These are phyloP conservation scores for Typhlomys cinereus DNA, from an alignment of 2,113 vertebrate species.

Conservation along the genomic window DNA sequence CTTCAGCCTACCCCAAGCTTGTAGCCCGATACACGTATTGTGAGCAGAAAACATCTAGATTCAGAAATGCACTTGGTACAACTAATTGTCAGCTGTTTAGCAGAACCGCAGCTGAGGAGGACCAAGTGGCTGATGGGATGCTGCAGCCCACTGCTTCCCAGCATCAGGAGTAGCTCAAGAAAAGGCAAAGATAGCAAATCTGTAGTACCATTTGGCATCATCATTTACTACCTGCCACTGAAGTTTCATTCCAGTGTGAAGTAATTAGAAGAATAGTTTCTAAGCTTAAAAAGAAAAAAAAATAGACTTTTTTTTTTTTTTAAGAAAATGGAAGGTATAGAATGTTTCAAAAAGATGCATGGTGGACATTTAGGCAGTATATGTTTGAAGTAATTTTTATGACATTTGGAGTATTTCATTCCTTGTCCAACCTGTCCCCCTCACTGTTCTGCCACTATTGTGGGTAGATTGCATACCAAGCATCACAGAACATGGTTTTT, in stretches of 20 bases:
- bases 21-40: neutral
- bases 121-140: neutral
- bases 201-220: neutral
- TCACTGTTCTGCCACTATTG: neutral
- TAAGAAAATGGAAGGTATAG: slow-evolving; percentile 9
- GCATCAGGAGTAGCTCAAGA: too few species aligned
- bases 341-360: slow-evolving; percentile 33
- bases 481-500: neutral
- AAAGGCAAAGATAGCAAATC: neutral
- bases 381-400: slow-evolving; percentile 52
- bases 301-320: slow-evolving; percentile 55
- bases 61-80: too few species aligned
- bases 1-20: neutral
- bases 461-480: neutral
- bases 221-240: slow-evolving; percentile 41
- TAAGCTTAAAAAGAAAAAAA: slow-evolving; percentile 13
- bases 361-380: slow-evolving; percentile 7
- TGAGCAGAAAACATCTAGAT: neutral
- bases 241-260: slow-evolving; percentile 57
- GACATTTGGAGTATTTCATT: slow-evolving; percentile 13
- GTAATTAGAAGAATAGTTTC: slow-evolving; percentile 42
- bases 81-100: too few species aligned
- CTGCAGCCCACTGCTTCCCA: neutral
- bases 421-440: neutral
- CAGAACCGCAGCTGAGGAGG: neutral